Percentiles rank a stretch among this genome's conserved stretches.
These are phyloP conservation scores for Pachyramphus minor DNA, from an alignment of 2,113 vertebrate species.

Conservation along the genomic window DNA sequence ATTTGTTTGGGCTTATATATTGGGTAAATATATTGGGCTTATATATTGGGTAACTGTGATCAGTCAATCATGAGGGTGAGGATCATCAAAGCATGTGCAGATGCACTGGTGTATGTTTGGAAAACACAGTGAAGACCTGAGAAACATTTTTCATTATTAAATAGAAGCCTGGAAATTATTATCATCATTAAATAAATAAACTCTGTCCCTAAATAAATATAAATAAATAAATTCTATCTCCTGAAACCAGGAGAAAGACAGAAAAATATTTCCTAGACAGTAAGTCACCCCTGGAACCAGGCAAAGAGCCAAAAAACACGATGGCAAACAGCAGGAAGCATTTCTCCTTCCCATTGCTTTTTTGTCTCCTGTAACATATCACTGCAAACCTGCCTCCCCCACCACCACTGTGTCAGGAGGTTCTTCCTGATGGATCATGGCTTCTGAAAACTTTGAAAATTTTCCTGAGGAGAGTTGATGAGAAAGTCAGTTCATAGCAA, in stretches of 20 bases:
- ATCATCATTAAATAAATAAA: not conserved
- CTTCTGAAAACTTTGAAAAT: not conserved
- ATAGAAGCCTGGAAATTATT: not conserved
- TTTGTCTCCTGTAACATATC: not conserved
- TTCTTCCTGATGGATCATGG: not conserved
- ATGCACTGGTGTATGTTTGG: not conserved
- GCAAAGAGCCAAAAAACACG: not conserved
- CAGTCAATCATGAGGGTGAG: not conserved
- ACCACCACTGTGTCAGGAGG: not conserved
- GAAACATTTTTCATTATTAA: not conserved
- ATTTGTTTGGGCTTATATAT: not conserved
- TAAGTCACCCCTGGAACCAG: not conserved
- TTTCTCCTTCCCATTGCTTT: not conserved
- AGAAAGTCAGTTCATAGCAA: not conserved
- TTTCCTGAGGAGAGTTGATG: not conserved
- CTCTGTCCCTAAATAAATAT: not conserved
- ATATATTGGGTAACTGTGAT: not conserved
- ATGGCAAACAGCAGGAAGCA: not conserved
- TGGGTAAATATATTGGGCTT: not conserved
- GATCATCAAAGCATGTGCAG: not conserved
- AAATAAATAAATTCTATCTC: no score
- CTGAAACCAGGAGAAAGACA: not conserved
- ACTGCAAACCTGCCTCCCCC: not conserved
- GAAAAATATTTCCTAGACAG: not conserved
- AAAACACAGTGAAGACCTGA: not conserved